A percentile compares a stretch with the other conserved stretches of the same genome.
Conservation (phyloP, 2,888 invertebrate genomes). For the Galerucella nymphaeae region DNA sequence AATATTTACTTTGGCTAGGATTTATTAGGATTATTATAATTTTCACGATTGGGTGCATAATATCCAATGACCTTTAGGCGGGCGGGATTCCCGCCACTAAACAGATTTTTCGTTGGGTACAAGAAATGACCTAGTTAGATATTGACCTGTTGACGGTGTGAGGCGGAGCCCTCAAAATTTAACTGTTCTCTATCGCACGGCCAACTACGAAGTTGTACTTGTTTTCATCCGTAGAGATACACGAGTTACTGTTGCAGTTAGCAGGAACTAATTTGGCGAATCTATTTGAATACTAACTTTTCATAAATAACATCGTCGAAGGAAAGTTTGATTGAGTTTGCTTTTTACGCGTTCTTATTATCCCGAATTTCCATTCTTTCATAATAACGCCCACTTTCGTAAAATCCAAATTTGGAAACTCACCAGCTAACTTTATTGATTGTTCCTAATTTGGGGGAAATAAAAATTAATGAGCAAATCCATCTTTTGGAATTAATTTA, state of each 20-base stretch:
- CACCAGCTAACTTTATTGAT: no score
- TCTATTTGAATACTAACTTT: no score
- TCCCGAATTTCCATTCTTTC: no score
- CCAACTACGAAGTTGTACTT: constrained; percentile 42
- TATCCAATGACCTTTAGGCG: constrained; percentile 60
- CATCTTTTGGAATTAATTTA: constrained; percentile 21
- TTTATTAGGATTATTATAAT: constrained; percentile 53
- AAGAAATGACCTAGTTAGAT: constrained; percentile 59
- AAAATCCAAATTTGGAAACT: no score
- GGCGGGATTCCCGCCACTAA: constrained; percentile 58
- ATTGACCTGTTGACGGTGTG: constrained; percentile 60
- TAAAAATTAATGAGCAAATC: no score
- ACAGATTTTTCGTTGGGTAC: constrained; percentile 60
- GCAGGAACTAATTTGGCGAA: neutral
- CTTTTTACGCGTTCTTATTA: neutral
- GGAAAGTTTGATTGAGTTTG: no score
- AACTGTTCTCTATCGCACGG: constrained; percentile 25
- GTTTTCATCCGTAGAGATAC: constrained; percentile 31
- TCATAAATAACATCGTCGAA: no score
- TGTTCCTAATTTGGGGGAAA: no score
- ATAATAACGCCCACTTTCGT: no score
- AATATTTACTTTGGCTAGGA: constrained; percentile 4
- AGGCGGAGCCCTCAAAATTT: constrained; percentile 55
- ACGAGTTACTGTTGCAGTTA: neutral
- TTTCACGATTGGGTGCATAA: constrained; percentile 59